Conservation (phyloP, 2,888 invertebrate species). For the Pasiphila rectangulata region DNA sequence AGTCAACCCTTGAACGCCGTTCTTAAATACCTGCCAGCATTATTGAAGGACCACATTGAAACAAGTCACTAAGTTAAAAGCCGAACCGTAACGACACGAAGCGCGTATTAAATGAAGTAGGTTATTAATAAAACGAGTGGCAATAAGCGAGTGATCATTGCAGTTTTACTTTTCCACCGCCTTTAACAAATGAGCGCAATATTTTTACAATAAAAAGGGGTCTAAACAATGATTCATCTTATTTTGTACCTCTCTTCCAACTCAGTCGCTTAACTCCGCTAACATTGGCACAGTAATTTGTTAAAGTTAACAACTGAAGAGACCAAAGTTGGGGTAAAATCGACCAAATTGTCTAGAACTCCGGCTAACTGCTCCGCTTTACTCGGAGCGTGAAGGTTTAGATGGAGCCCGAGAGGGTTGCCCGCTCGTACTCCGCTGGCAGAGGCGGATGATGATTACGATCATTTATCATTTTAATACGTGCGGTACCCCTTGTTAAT, state of each 20-base stretch:
- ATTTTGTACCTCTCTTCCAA: slow-evolving; percentile 48
- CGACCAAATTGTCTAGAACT: slow-evolving; percentile 47
- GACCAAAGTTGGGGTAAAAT: slow-evolving; percentile 59
- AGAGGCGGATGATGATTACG: slow-evolving; percentile 66
- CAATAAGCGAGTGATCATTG: not conserved
- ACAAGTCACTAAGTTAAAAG: too few species aligned
- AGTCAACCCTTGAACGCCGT: too few species aligned
- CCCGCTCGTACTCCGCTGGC: slow-evolving; percentile 36
- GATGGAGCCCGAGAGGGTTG: slow-evolving; percentile 11
- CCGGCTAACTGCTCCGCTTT: slow-evolving; percentile 18
- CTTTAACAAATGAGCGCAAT: slow-evolving; percentile 43
- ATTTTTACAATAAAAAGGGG: slow-evolving; percentile 57
- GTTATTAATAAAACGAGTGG: not conserved
- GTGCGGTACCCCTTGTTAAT: slow-evolving; percentile 71
- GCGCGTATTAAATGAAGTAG: too few species aligned
- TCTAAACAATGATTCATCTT: slow-evolving; percentile 68
- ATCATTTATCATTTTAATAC: slow-evolving; percentile 79
- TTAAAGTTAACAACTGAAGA: slow-evolving; percentile 70
- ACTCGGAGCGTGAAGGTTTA: slow-evolving; percentile 4
- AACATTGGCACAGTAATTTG: slow-evolving; percentile 71
- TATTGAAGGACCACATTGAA: too few species aligned
- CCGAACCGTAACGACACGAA: too few species aligned
- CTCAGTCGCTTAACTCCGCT: slow-evolving; percentile 61
- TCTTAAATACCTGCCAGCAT: too few species aligned
- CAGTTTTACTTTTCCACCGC: slow-evolving; percentile 6